A percentile compares a stretch with the other conserved stretches of the same genome.
phyloP scores from a whole-genome alignment of 2,113 vertebrate species.

The Anoplopoma fimbria region DNA sequence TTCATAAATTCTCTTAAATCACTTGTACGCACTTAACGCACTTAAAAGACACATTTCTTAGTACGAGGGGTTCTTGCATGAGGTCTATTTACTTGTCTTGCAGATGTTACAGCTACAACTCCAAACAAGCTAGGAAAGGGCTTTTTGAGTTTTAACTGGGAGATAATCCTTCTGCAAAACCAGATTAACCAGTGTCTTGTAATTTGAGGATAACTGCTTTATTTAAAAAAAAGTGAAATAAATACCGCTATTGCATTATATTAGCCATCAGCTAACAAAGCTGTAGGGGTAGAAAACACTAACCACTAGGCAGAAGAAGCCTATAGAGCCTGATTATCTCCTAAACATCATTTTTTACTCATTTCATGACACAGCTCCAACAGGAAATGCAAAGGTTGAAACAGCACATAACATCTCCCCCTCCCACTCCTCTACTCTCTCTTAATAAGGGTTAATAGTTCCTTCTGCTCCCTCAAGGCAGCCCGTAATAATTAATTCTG shows the following conservation, averaged over 20 bases:
- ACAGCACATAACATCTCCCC: constrained; percentile 19
- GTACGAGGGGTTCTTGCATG: no score
- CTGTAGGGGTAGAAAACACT: background rate
- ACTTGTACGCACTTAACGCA: no score
- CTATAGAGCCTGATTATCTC: background rate
- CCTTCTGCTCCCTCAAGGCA: constrained; percentile 62
- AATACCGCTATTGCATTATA: background rate
- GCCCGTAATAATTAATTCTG: constrained; percentile 76
- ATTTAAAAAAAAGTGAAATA: background rate
- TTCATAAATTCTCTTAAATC: no score
- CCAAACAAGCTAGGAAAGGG: background rate
- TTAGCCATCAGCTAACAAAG: background rate
- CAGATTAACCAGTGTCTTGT: background rate
- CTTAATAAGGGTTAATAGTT: constrained; percentile 72
- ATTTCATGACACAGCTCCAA: constrained; percentile 22
- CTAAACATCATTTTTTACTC: background rate
- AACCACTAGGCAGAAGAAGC: background rate
- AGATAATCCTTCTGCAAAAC: background rate
- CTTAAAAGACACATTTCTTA: no score
- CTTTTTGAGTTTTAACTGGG: background rate
- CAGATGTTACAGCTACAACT: background rate
- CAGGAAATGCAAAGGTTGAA: constrained; percentile 39
- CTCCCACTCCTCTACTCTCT: constrained; percentile 26
- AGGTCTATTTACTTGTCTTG: background rate
- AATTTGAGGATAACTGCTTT: background rate